These are phyloP conservation scores for Diorhabda carinulata DNA, from an alignment of 1,140 invertebrate species.

Conservation along the genomic window DNA sequence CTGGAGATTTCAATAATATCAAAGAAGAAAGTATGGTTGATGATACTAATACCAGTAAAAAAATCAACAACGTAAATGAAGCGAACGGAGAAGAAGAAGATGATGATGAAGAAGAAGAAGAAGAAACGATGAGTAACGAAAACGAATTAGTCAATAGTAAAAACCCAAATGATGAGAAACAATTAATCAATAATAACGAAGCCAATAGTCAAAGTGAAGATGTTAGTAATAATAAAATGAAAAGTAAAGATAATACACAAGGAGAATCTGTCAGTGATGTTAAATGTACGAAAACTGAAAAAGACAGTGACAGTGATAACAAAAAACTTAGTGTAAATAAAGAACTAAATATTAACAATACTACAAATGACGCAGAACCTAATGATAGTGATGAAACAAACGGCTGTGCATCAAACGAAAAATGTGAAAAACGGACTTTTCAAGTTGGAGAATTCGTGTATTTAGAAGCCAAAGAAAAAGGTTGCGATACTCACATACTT, in stretches of 20 bases:
- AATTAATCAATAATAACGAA: not conserved
- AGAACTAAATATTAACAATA: not conserved
- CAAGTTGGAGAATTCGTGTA: constrained; percentile 89
- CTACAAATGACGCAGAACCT: not conserved
- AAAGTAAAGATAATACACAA: not conserved
- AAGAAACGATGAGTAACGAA: not conserved
- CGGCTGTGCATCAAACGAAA: not conserved
- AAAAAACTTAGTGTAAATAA: not conserved
- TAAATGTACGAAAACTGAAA: not conserved
- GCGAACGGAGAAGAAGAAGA: not conserved
- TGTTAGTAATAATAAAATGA: not conserved
- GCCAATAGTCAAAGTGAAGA: not conserved
- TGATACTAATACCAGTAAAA: not conserved
- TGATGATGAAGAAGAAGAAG: not conserved
- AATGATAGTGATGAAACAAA: not conserved
- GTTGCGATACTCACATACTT: constrained; percentile 78
- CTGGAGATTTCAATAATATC: not conserved
- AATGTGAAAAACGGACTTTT: constrained; percentile 58
- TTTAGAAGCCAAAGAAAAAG: constrained; percentile 71
- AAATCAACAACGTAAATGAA: not conserved
- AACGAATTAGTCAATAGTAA: not conserved
- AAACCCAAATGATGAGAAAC: not conserved
- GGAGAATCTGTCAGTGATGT: not conserved
- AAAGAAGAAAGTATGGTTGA: not conserved
- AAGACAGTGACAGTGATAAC: not conserved